Percentiles rank a stretch among this genome's conserved stretches.
Conservation (phyloP, 2,888 invertebrate species). For the Metacarcinus magister region DNA sequence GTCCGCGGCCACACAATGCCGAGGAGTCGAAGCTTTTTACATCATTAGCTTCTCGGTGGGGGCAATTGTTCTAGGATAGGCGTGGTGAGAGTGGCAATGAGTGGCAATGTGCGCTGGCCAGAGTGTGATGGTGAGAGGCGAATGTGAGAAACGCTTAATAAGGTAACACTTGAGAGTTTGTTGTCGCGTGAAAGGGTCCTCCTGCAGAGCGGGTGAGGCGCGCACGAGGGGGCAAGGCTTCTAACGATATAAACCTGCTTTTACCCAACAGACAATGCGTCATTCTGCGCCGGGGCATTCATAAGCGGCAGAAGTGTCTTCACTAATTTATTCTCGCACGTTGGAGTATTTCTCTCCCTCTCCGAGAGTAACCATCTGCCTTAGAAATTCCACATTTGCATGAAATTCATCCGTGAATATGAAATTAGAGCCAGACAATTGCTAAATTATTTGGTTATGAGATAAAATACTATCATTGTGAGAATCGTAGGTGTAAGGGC, state of each 20-base stretch:
- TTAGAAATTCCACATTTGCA: constrained; percentile 30
- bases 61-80: constrained; percentile 71
- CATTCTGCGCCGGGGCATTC: constrained; percentile 61
- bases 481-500: not conserved
- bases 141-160: constrained; percentile 78
- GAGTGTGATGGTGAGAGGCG: constrained; percentile 37
- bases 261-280: constrained; percentile 64
- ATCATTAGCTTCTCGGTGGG: constrained; percentile 72
- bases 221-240: constrained; percentile 32
- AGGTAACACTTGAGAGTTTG: constrained; percentile 62
- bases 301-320: constrained; percentile 34
- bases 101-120: constrained; percentile 64
- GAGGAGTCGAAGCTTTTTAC: constrained; percentile 68
- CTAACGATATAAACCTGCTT: constrained; percentile 54
- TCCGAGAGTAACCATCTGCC: not conserved
- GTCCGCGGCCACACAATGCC: constrained; percentile 65
- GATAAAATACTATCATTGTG: not conserved
- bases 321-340: constrained; percentile 56
- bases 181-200: constrained; percentile 5
- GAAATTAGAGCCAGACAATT: constrained; percentile 13
- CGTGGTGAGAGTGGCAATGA: constrained; percentile 61
- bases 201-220: not conserved
- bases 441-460: constrained; percentile 5
- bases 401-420: constrained; percentile 27
- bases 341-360: constrained; percentile 44